Conservation (phyloP, 2,113 vertebrate genomes). For the Aleadryas rufinucha region DNA sequence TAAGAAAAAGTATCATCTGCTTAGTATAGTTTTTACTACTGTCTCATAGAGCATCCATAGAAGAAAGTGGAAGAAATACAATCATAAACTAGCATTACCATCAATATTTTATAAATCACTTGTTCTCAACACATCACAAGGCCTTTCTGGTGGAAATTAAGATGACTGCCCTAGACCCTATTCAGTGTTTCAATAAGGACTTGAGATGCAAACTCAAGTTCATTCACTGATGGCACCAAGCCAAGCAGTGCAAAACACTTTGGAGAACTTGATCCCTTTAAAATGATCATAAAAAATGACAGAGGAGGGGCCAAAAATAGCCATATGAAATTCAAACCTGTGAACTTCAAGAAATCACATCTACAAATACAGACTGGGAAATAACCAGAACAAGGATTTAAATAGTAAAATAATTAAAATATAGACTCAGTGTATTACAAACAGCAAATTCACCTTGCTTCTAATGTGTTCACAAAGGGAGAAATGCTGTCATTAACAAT, state of each 20-base stretch:
- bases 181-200: neutral
- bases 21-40: neutral
- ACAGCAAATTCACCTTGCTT: neutral
- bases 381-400: neutral
- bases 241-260: neutral
- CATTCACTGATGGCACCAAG: neutral
- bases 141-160: neutral
- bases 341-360: neutral
- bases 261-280: neutral
- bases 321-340: neutral
- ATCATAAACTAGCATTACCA: neutral
- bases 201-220: neutral
- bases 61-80: neutral
- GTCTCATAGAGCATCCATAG: neutral
- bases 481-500: neutral
- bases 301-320: rapidly evolving
- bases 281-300: neutral
- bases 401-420: neutral
- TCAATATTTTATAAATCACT: neutral
- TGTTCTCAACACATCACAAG: neutral
- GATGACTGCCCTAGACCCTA: neutral
- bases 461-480: neutral
- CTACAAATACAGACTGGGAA: neutral
- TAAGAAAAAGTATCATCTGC: neutral
- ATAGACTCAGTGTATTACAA: neutral